Conservation (phyloP, 2,113 vertebrate species). For the Felis chaus region DNA sequence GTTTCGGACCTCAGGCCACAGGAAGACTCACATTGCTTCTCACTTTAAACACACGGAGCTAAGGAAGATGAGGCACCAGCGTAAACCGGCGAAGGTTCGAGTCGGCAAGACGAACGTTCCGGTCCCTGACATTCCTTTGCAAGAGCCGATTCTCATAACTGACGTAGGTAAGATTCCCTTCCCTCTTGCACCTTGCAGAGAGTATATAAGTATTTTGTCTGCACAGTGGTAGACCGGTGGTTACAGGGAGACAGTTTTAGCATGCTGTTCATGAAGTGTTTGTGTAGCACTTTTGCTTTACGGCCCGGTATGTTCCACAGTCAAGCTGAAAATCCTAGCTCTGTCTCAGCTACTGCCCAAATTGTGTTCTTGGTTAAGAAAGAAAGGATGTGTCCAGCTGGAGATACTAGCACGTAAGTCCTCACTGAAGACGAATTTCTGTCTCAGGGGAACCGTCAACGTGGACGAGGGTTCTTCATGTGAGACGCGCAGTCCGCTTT, state of each 20-base stretch:
- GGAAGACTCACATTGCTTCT: conserved; percentile 97
- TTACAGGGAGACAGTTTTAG: too few species aligned
- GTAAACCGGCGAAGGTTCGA: conserved; percentile 92
- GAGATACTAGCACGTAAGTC: accelerated
- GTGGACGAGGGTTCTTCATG: not conserved
- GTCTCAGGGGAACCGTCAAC: accelerated
- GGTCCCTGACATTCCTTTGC: conserved; percentile 94
- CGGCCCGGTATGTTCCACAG: accelerated
- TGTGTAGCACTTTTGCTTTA: not conserved
- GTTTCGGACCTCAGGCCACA: conserved; percentile 97
- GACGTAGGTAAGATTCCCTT: conserved; percentile 90
- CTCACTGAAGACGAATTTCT: not conserved
- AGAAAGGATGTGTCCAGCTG: not conserved
- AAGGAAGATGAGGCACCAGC: conserved; percentile 94
- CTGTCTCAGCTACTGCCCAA: not conserved
- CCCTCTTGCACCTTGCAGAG: not conserved
- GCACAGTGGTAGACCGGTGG: too few species aligned
- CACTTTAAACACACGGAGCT: conserved; percentile 96
- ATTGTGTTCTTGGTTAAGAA: not conserved
- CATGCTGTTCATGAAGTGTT: accelerated
- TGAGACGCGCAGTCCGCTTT: accelerated
- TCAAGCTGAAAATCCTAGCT: not conserved
- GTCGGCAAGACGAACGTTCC: conserved; percentile 90
- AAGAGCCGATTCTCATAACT: conserved; percentile 99
- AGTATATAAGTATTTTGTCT: too few species aligned